Base-by-base conservation (phyloP, 2,797 vertebrate species). In the Antennarius maculatus region DNA sequence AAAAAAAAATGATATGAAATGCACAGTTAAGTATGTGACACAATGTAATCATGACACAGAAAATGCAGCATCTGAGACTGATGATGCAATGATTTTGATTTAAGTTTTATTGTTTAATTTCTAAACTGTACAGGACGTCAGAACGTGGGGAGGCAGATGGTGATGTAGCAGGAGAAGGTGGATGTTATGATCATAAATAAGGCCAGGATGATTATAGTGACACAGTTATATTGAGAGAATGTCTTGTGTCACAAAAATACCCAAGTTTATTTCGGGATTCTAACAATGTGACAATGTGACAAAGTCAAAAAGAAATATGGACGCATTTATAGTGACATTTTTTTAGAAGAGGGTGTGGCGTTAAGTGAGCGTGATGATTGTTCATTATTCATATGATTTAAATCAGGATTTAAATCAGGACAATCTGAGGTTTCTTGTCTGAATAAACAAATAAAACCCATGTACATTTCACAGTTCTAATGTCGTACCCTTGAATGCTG, bases 361-460 rank as follows among this genome's bases (percentile, higher is more conserved):
- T 17, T 5, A n/a, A 27, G 47, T 66, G 59, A 70, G 55, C 61
- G 54, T 55, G 12, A 47, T 51, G 16, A 43, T 60, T 6, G 43
- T 71, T 82, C 28, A 53, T 64, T 74, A 81, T 65, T 39, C 54
- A 45, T 45, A 49, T 64, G 57, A 23, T 23, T 23, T 23, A 23
- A 23, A 23, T 23, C 23, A 23, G 23, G 23, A 23, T 23, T 70
- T 58, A 74, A 64, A 66, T 61, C 68, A 52, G 48, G 54, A 61
- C 63, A 41, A 67, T 64, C 18, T 57, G 64, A 66, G 46, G 50
- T 74, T 54, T n/a, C 1, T 16, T 46, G n/a, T 14, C 43, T 46
- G 6, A 46, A 46, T 46, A 46, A 46, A 46, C 14, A 46, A 16
- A 39, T 39, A n/a, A n/a, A n/a, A 39, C 37, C 2, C 4, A 7